Conservation (phyloP, 1,140 invertebrate genomes). For the Stenopsyche tienmushanensis region DNA sequence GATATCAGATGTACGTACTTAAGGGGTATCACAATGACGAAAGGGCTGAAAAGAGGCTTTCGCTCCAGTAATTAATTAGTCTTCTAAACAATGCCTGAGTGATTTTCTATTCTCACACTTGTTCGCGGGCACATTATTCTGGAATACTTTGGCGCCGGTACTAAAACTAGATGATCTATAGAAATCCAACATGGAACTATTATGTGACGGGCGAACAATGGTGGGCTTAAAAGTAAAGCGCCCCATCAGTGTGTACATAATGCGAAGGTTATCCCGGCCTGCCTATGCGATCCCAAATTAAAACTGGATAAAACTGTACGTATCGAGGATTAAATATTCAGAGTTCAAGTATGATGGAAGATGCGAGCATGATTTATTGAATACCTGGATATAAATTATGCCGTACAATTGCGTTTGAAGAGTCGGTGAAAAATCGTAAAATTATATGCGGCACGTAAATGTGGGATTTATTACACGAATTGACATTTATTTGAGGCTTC, state of each 20-base stretch:
- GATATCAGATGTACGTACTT: conserved; percentile 12
- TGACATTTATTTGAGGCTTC: no score
- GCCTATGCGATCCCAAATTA: not conserved
- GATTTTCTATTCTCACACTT: conserved; percentile 32
- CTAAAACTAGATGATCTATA: conserved; percentile 13
- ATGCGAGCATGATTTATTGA: not conserved
- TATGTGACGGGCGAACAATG: conserved; percentile 9
- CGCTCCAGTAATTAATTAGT: conserved; percentile 40
- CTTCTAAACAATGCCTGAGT: conserved; percentile 37
- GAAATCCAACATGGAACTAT: not conserved
- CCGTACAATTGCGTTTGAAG: not conserved
- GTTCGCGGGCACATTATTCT: not conserved
- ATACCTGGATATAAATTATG: not conserved
- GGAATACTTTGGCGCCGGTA: not conserved
- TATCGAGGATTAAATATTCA: not conserved
- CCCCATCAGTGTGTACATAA: not conserved
- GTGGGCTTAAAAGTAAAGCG: not conserved
- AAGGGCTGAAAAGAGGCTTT: conserved; percentile 36
- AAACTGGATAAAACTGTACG: not conserved
- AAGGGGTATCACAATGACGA: conserved; percentile 27
- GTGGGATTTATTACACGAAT: not conserved
- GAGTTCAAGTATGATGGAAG: not conserved
- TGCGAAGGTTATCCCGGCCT: no score
- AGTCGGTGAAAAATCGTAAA: not conserved
- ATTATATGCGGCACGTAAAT: not conserved